Evolutionary conservation across 2,113 vertebrate genomes (phyloP).

Genomic region (Festucalex cinctus): DNA sequence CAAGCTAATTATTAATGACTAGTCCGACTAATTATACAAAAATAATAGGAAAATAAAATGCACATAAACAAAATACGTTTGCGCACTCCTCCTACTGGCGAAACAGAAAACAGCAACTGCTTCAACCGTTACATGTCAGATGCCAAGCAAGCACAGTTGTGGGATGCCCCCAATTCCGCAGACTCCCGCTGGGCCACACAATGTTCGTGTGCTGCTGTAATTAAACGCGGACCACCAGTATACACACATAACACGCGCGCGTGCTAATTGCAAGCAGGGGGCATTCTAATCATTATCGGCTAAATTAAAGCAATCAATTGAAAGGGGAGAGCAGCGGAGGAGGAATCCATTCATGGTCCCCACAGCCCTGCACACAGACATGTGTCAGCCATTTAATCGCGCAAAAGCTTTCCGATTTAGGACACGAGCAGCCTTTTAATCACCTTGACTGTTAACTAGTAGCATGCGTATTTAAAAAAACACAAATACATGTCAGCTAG

Average conservation of each 20-base stretch:
- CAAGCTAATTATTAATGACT: too few relatives aligned
- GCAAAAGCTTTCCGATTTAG: slow-evolving; percentile 18
- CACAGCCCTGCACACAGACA: slow-evolving; percentile 31
- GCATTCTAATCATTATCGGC: slow-evolving; percentile 52
- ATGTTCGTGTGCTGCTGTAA: slow-evolving; percentile 59
- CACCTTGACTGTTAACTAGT: slow-evolving; percentile 29
- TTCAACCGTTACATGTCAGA: slow-evolving; percentile 43
- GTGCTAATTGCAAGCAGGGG: slow-evolving; percentile 58
- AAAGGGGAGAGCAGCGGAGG: slow-evolving; percentile 53
- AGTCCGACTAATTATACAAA: too few relatives aligned
- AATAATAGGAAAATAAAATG: too few relatives aligned
- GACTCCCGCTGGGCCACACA: slow-evolving; percentile 46
- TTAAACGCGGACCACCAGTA: slow-evolving; percentile 50
- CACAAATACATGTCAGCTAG: slow-evolving; percentile 18
- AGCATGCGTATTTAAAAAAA: slow-evolving; percentile 8
- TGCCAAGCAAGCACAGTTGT: slow-evolving; percentile 38
- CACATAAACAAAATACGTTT: too few relatives aligned
- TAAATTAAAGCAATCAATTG: slow-evolving; percentile 67
- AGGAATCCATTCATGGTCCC: slow-evolving; percentile 49
- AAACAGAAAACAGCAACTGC: too few relatives aligned
- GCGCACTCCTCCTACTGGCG: too few relatives aligned
- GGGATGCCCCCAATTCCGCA: slow-evolving; percentile 44
- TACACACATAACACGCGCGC: slow-evolving; percentile 22
- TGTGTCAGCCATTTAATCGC: slow-evolving; percentile 36
- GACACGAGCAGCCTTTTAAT: slow-evolving; percentile 42